Conservation (phyloP, 2,797 vertebrate species). For the Anniella stebbinsi region DNA sequence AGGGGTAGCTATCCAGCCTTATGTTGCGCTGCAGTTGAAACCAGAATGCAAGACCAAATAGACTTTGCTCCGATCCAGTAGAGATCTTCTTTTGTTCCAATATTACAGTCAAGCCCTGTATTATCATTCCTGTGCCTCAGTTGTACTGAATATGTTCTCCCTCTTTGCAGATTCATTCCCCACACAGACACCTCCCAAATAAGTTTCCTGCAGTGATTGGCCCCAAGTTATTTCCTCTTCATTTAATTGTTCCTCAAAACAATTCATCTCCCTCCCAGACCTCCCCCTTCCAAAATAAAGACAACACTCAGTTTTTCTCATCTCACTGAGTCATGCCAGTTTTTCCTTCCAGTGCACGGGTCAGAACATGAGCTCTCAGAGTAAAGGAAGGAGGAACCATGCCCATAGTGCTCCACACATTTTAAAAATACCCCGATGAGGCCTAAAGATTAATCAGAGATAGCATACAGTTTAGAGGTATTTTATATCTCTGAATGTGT, state of each 20-base stretch:
- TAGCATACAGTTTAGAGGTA: slow-evolving; percentile 46
- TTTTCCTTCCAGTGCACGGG: background rate
- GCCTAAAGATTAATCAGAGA: background rate
- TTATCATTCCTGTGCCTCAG: background rate
- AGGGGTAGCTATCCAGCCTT: background rate
- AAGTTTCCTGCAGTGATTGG: background rate
- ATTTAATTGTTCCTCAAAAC: background rate
- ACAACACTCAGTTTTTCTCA: background rate
- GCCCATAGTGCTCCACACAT: background rate
- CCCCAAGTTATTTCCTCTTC: background rate
- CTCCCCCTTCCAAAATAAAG: background rate
- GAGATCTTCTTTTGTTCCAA: background rate
- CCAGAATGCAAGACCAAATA: background rate
- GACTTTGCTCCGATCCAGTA: background rate
- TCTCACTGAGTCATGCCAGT: background rate
- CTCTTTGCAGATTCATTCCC: background rate
- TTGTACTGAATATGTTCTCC: background rate
- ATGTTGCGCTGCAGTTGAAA: background rate
- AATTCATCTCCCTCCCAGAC: background rate
- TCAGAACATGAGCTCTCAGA: background rate
- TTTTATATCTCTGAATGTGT: slow-evolving; percentile 32
- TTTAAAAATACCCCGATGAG: background rate
- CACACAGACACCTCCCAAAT: background rate
- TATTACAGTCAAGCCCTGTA: background rate
- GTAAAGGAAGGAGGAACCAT: background rate